phyloP scores from a whole-genome alignment of 2,888 invertebrate genomes.

The Orthonevra nobilis region DNA sequence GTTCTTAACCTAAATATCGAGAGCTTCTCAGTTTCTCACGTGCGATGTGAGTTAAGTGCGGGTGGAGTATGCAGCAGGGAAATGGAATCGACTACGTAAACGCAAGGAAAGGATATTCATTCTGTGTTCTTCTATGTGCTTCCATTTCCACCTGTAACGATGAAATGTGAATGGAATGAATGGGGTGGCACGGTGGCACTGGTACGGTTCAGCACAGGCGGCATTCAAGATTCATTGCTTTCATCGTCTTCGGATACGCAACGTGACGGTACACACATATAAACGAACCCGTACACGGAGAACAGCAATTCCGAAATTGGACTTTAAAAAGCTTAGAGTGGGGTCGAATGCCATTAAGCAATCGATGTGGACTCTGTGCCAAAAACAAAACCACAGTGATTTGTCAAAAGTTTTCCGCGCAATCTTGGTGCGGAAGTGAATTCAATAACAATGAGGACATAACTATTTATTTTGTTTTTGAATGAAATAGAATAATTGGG shows the following conservation, averaged over 20 bases:
- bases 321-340: no score
- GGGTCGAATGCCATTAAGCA: no score
- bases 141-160: constrained; percentile 22
- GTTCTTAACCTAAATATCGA: constrained; percentile 68
- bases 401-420: no score
- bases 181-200: not conserved
- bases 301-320: no score
- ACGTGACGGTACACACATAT: constrained; percentile 4
- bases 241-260: constrained; percentile 3
- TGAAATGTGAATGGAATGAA: constrained; percentile 29
- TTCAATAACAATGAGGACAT: no score
- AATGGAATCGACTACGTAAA: constrained; percentile 3
- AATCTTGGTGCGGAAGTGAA: no score
- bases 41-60: constrained; percentile 30
- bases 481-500: no score
- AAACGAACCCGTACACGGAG: constrained; percentile 3
- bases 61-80: not conserved
- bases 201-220: not conserved
- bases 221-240: constrained; percentile 31
- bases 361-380: no score
- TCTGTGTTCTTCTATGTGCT: constrained; percentile 31
- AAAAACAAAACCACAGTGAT: no score
- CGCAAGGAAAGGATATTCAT: constrained; percentile 36
- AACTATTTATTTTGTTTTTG: no score
- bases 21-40: constrained; percentile 69